Conservation (phyloP, 2,888 invertebrate species). For the Dichetophora obliterata region DNA sequence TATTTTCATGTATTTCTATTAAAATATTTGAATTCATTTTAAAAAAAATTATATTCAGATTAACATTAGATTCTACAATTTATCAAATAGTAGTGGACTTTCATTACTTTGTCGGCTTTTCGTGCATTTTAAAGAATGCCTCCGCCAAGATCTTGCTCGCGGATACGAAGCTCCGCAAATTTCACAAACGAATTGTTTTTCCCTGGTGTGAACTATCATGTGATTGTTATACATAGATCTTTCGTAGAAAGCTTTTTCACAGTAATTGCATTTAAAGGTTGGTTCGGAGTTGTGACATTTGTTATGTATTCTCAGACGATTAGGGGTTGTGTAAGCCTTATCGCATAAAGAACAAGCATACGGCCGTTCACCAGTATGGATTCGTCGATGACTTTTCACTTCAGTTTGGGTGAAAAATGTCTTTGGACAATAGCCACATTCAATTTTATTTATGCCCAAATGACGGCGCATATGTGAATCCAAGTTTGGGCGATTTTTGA, state of each 20-base stretch:
- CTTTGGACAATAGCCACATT: constrained; percentile 33
- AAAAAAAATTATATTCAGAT: no score
- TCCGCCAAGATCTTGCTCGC: constrained; percentile 46
- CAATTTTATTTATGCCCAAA: neutral
- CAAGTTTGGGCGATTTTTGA: neutral
- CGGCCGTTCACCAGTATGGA: constrained; percentile 72
- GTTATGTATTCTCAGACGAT: neutral
- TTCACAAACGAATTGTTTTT: constrained; percentile 72
- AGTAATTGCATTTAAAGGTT: constrained; percentile 33
- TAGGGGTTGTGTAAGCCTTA: constrained; percentile 69
- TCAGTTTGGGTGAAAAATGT: constrained; percentile 33
- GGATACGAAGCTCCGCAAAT: constrained; percentile 46
- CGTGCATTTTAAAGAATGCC: constrained; percentile 48
- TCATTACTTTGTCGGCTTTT: neutral
- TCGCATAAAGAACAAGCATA: constrained; percentile 73
- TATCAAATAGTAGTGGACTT: no score
- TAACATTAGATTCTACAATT: no score
- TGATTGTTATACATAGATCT: constrained; percentile 20
- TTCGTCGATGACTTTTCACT: constrained; percentile 58
- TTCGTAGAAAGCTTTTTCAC: constrained; percentile 43
- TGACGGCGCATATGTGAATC: constrained; percentile 4
- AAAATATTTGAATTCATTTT: no score
- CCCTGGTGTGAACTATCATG: constrained; percentile 72
- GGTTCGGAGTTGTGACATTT: constrained; percentile 6
- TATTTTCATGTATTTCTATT: no score